These are phyloP conservation scores for Teleopsis dalmanni DNA, from an alignment of 1,140 invertebrate species.

Conservation along the genomic window DNA sequence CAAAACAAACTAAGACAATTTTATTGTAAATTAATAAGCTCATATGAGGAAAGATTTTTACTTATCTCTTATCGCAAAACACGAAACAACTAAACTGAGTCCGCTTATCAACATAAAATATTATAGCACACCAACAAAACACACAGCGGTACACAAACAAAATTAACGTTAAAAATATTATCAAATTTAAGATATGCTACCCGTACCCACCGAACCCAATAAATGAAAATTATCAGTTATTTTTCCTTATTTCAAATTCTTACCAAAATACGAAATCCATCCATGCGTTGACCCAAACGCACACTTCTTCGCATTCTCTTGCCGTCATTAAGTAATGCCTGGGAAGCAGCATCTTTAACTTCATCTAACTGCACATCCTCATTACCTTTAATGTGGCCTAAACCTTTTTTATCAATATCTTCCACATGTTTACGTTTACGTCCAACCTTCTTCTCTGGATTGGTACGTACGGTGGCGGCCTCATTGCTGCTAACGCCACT, in stretches of 20 bases:
- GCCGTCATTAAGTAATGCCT: conserved; percentile 1
- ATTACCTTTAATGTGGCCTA: not conserved
- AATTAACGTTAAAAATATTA: too few species aligned
- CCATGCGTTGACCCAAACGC: conserved; percentile 29
- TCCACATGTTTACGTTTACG: conserved; percentile 22
- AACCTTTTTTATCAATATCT: not conserved
- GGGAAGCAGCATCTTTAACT: conserved; percentile 8
- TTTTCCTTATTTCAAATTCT: too few species aligned
- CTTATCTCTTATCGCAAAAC: too few species aligned
- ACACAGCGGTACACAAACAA: too few species aligned
- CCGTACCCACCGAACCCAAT: not conserved
- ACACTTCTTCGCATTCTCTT: conserved; percentile 32
- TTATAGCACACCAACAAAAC: too few species aligned
- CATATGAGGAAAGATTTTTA: too few species aligned
- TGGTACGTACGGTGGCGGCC: not conserved
- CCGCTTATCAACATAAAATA: too few species aligned
- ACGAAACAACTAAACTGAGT: too few species aligned
- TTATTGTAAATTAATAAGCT: too few species aligned
- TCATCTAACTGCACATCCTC: too few species aligned
- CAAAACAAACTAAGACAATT: too few species aligned
- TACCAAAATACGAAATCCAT: conserved; percentile 15
- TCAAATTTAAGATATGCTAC: not conserved
- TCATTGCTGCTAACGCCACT: not conserved
- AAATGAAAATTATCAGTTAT: not conserved
- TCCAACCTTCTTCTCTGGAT: conserved; percentile 21